Conservation (phyloP, 2,797 vertebrate genomes). For the Gymnothorax javanicus region DNA sequence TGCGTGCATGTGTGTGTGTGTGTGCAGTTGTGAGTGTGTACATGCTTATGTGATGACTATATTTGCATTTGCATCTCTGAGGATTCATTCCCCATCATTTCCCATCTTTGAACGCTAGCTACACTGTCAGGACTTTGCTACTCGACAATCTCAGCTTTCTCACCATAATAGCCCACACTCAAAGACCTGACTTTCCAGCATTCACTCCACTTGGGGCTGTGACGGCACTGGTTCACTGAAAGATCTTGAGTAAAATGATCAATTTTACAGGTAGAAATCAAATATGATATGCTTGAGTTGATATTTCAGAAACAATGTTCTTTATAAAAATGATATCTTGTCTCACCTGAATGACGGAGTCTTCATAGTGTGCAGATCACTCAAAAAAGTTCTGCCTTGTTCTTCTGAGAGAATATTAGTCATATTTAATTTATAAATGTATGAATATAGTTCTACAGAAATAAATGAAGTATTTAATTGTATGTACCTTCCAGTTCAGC, state of each 20-base stretch:
- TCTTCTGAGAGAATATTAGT: neutral
- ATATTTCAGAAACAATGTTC: neutral
- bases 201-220: neutral
- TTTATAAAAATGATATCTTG: neutral
- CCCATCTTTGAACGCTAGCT: no score
- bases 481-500: neutral
- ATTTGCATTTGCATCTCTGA: neutral
- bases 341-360: neutral
- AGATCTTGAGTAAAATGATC: neutral
- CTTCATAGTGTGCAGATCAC: neutral
- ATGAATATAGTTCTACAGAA: slow-evolving; percentile 8
- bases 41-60: neutral
- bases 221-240: neutral
- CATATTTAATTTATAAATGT: slow-evolving; percentile 7
- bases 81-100: no score
- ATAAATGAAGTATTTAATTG: slow-evolving; percentile 3
- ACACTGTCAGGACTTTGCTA: neutral
- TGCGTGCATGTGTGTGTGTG: slow-evolving; percentile 22
- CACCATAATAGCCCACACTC: neutral
- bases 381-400: neutral
- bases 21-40: neutral
- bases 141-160: neutral
- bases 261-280: neutral
- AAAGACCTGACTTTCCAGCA: neutral
- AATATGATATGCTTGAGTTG: neutral